Percentiles rank a stretch among this genome's conserved stretches.
Conservation (phyloP, 2,888 invertebrate genomes). For the Chrysotoxum bicinctum region DNA sequence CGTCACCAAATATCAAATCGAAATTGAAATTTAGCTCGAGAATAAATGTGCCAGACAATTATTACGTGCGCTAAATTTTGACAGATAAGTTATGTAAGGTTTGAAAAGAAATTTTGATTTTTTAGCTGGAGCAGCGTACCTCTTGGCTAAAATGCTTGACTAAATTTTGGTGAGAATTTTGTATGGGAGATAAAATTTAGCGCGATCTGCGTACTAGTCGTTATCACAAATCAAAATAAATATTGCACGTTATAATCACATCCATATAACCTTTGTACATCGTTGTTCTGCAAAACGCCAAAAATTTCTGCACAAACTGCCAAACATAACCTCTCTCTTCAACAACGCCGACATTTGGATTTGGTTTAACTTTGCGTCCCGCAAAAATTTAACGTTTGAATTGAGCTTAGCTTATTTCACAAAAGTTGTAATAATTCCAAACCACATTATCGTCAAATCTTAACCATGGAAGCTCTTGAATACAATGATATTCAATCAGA, state of each 20-base stretch:
- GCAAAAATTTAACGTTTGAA: conserved; percentile 5
- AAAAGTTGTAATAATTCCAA: neutral
- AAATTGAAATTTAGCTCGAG: no score
- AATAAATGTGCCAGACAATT: no score
- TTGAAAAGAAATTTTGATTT: no score
- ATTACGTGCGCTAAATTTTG: no score
- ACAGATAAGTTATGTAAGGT: no score
- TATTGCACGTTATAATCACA: neutral
- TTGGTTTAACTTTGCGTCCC: neutral
- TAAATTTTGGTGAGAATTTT: no score
- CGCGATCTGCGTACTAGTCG: no score
- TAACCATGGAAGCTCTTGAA: conserved; percentile 90
- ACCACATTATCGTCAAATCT: neutral
- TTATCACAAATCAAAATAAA: no score
- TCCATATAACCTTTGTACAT: neutral
- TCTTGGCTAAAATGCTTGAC: no score
- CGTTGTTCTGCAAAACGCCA: neutral
- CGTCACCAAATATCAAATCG: no score
- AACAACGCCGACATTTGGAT: neutral
- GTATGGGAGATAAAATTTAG: no score
- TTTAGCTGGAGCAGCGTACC: no score
- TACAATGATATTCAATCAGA: conserved; percentile 92
- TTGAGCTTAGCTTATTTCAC: neutral
- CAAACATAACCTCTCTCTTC: neutral
- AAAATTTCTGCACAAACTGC: conserved; percentile 4